Base-by-base conservation (phyloP, 2,797 vertebrate genomes). In the Ctenosaura bakeri region DNA sequence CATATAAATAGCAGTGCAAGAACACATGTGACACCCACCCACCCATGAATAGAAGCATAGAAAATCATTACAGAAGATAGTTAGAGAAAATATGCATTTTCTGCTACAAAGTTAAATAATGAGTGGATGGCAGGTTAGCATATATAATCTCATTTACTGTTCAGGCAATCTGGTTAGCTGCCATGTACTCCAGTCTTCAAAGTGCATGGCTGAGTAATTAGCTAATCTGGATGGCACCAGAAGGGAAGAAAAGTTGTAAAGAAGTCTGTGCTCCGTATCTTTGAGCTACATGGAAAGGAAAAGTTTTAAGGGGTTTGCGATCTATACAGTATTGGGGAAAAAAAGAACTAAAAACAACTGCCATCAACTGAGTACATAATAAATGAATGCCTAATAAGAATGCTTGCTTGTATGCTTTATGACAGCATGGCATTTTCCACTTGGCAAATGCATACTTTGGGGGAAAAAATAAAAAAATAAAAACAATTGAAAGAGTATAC, bases 401-500 rank as follows among this genome's bases (percentile, higher is more conserved):
- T 78, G 38, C 32, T 29, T 20, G 64, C 2, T 76, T 83, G 22
- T 83, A 66, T 46, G 76, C 52, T 82, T 76, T 5, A 69, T 78
- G 29, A 69, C n/a, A 22, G 59, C 16, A 32, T 77, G 18, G 76
- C 42, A 82, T 82, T 92, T 93, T 92, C n/a, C 46, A 73, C 85
- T 89, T 93, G 73, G 59, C 88, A 93, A 90, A 91, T 76, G 22
- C 29, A 83, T 59, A 2, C 64, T 89, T 54, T 16, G 20, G 81
- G 35, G 13, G 74, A 35, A 83, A 90, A 91, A 16, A 29, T 74
- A 64, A 6, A 18, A 50, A 20, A 16, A 10, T 26, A 26, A 24
- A 82, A 62, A 24, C 16, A 69, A 59, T 93, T 89, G 62, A 87
- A 85, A 88, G 38, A 92, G 81, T 59, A 86, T 77, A 92, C 90